Base-by-base conservation (phyloP, 1,140 invertebrate species). In the Bactericera cockerelli region DNA sequence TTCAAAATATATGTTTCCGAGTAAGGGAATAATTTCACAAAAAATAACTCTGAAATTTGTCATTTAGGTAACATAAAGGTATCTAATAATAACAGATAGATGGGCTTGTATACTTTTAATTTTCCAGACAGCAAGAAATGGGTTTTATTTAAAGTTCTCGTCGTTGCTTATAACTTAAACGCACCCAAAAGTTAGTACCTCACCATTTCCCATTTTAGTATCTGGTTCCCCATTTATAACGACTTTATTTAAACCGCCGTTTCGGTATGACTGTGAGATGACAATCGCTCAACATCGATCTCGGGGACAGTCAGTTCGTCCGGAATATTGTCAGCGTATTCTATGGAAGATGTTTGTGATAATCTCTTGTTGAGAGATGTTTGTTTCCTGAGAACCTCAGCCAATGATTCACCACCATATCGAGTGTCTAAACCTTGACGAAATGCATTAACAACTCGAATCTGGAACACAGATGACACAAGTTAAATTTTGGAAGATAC, bases 381-480 rank as follows among this genome's bases (percentile, higher is more conserved):
- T 78, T 93, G 89, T 77, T 91, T 92, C 72, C 88, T 84, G 67
- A 92, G 80, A 69, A 88, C 87, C 74, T 90, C 89, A 61, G 87
- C 88, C 69, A 92, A 80, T 71, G 88, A 86, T 76, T 95, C 92
- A 71, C 87, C 85, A 16, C 42, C 42, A 72, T 88, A 89, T 71
- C 90, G 87, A 76, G 88, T 81, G 80, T 97, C 93, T 78, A 96
- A 81, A 73, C 91, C 93, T 82, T 95, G 92, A 75, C 93, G 91
- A 60, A 66, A 66, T 42, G 65, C 65, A 57, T 66, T 65, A 57
- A 65, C 64, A 26, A 66, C 65, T 63, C 62, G 61, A 91, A 99
- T 94, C 92, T 94, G 85, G 69, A 85, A 82, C 69, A 71, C 69
- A 24, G 19, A 31, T 4, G 28, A 31, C 28, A 31, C n/a, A n/a